Conservation (phyloP, 2,113 vertebrate species). For the Tonatia bakeri region DNA sequence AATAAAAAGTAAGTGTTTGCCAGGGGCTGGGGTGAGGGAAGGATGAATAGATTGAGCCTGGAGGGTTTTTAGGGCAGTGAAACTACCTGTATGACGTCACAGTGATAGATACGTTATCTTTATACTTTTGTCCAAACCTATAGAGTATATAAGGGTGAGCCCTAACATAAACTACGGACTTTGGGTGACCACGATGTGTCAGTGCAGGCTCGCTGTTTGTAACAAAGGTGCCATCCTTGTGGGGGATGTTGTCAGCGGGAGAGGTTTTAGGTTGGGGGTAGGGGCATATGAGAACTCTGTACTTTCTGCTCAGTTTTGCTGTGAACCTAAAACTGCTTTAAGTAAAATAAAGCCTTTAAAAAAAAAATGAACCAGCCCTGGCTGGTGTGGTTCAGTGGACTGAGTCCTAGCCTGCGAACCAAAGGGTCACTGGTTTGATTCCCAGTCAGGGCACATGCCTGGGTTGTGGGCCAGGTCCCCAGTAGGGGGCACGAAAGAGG, state of each 20-base stretch:
- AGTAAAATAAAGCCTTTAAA: neutral
- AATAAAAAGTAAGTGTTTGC: neutral
- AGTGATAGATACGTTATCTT: neutral
- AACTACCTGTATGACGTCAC: neutral
- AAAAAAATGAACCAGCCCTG: too few relatives aligned
- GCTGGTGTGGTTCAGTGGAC: too few relatives aligned
- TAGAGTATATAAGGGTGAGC: neutral
- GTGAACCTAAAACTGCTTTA: neutral
- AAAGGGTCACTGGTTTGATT: too few relatives aligned
- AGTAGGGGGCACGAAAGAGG: too few relatives aligned
- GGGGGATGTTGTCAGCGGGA: neutral
- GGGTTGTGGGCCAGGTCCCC: too few relatives aligned
- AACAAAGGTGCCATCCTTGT: neutral
- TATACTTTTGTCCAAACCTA: neutral
- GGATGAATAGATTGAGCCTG: neutral
- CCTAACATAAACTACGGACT: neutral
- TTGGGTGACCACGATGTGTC: neutral
- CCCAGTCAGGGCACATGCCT: too few relatives aligned
- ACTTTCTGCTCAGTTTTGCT: neutral
- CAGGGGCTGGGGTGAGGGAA: neutral
- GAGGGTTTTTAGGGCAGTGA: neutral
- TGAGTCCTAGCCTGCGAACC: too few relatives aligned
- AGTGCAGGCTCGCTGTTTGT: fast-evolving
- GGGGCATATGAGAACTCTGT: neutral
- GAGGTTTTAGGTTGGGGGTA: neutral